These are phyloP conservation scores for Colinus virginianus DNA, from an alignment of 2,113 vertebrate genomes.

Conservation along the genomic window DNA sequence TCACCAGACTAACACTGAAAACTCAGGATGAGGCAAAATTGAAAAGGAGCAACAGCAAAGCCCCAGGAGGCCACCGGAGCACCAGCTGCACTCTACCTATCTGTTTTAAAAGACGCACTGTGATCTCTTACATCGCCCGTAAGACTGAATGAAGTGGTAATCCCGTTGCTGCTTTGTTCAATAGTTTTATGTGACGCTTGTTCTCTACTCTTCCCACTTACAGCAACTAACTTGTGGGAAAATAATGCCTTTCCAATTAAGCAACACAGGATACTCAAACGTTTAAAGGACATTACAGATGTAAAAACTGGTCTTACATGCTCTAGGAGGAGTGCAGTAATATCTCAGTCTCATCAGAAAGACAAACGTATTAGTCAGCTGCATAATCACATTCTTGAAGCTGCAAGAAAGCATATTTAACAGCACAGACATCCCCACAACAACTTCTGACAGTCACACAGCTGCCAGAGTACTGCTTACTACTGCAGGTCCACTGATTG, in stretches of 20 bases:
- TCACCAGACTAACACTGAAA: slow-evolving; percentile 26
- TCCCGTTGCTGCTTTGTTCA: neutral
- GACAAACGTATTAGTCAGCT: neutral
- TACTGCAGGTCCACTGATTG: neutral
- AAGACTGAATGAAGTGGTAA: neutral
- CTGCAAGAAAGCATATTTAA: neutral
- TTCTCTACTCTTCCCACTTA: neutral
- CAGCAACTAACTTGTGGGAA: neutral
- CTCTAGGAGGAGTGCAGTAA: neutral
- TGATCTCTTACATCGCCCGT: neutral
- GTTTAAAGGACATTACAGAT: neutral
- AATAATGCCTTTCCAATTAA: neutral
- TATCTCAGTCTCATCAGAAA: slow-evolving; percentile 10
- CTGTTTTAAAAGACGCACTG: neutral
- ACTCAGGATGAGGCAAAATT: slow-evolving; percentile 25
- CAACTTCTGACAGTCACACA: slow-evolving; percentile 8
- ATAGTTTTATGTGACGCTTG: neutral
- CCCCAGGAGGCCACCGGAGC: neutral
- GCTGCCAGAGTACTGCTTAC: neutral
- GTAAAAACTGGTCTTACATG: neutral
- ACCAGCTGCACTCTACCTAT: neutral
- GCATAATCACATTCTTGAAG: neutral
- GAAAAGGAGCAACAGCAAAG: slow-evolving; percentile 30
- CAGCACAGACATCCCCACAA: neutral
- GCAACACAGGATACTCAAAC: neutral